A percentile compares a stretch with the other conserved stretches of the same genome.
Conservation (phyloP, 2,888 invertebrate species). For the Pocota personata region DNA sequence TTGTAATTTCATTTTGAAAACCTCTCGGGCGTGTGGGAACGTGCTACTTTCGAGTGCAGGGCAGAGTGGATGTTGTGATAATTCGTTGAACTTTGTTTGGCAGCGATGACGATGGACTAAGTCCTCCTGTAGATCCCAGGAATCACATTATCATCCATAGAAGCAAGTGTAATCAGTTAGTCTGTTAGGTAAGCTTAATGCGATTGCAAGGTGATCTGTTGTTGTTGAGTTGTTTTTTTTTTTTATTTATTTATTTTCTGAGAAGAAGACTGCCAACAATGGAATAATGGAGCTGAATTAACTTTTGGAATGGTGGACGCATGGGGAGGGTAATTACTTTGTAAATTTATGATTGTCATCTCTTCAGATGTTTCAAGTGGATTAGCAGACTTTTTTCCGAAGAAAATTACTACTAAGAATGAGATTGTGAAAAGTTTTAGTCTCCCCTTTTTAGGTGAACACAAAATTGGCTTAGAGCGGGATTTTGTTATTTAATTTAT, state of each 20-base stretch:
- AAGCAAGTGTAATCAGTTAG: constrained; percentile 21
- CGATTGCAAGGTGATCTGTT: constrained; percentile 36
- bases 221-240: background rate
- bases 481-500: background rate
- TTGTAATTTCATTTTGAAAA: background rate
- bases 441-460: background rate
- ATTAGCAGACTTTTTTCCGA: constrained; percentile 2
- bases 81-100: constrained; percentile 36
- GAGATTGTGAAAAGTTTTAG: background rate
- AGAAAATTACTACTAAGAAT: background rate
- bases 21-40: constrained; percentile 6
- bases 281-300: background rate
- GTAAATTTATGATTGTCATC: constrained; percentile 37
- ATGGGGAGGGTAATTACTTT: constrained; percentile 39
- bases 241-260: background rate
- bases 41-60: background rate
- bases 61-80: background rate
- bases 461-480: background rate
- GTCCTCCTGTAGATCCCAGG: background rate
- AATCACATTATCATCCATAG: constrained; percentile 22
- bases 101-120: background rate
- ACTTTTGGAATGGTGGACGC: background rate
- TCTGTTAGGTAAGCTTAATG: constrained; percentile 33
- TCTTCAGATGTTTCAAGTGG: constrained; percentile 11
- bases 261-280: background rate